These are phyloP conservation scores for Thumatha senex DNA, from an alignment of 2,888 invertebrate species.

Conservation along the genomic window DNA sequence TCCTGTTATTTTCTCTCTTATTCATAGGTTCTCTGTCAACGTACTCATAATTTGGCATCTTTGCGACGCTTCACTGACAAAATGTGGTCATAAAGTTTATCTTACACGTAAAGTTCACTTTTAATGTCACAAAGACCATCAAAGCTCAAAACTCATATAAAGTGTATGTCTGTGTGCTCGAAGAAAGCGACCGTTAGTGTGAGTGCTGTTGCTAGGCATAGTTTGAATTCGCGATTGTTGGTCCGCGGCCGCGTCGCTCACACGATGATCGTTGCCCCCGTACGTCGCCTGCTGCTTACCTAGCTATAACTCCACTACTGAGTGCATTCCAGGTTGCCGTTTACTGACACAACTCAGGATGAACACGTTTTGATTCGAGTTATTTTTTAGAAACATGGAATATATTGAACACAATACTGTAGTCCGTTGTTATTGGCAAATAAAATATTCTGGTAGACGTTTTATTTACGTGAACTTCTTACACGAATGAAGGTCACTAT, in stretches of 20 bases:
- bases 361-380: constrained; percentile 19
- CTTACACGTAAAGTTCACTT: constrained; percentile 46
- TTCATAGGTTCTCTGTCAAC: constrained; percentile 20
- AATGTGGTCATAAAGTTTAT: constrained; percentile 33
- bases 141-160: constrained; percentile 56
- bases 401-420: neutral
- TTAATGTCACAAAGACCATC: constrained; percentile 57
- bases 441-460: too few relatives aligned
- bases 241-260: constrained; percentile 72
- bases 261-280: constrained; percentile 81
- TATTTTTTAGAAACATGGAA: neutral
- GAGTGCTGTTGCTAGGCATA: constrained; percentile 78
- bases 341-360: constrained; percentile 57
- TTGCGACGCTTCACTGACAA: constrained; percentile 25
- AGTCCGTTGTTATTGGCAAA: too few relatives aligned
- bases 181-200: constrained; percentile 68
- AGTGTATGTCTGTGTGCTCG: constrained; percentile 59
- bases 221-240: constrained; percentile 78
- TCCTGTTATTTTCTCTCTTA: neutral
- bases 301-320: constrained; percentile 38
- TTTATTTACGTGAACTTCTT: too few relatives aligned
- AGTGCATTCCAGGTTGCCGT: constrained; percentile 44
- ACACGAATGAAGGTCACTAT: too few relatives aligned
- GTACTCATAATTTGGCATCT: constrained; percentile 43
- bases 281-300: constrained; percentile 38